A percentile compares a stretch with the other conserved stretches of the same genome.
Conservation (phyloP, 2,888 invertebrate species). For the Elaeidobius kamerunicus region DNA sequence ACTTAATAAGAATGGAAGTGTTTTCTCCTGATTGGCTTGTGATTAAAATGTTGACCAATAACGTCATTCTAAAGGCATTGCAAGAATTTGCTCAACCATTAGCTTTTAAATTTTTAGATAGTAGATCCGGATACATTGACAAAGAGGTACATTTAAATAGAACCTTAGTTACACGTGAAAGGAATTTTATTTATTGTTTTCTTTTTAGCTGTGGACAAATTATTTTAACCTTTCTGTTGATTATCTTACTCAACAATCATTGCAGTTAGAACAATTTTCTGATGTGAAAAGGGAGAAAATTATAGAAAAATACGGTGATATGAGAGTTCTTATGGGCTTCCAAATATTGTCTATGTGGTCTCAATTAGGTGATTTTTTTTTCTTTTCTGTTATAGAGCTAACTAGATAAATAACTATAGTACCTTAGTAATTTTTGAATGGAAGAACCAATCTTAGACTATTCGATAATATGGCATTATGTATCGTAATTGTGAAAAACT, state of each 20-base stretch:
- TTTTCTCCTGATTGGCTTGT: conserved; percentile 91
- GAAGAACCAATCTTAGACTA: no score
- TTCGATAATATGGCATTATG: no score
- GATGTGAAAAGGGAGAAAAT: conserved; percentile 75
- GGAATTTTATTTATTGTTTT: no score
- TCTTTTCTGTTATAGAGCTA: no score
- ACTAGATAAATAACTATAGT: no score
- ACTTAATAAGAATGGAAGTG: conserved; percentile 74
- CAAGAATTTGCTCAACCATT: conserved; percentile 87
- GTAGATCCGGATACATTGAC: conserved; percentile 70
- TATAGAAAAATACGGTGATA: conserved; percentile 78
- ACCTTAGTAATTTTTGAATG: no score
- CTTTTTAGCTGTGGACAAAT: conserved; percentile 59
- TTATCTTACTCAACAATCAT: conserved; percentile 74
- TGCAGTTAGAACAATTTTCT: conserved; percentile 80
- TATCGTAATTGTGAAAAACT: no score
- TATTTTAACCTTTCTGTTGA: conserved; percentile 79
- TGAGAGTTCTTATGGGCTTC: conserved; percentile 90
- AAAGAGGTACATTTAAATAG: conserved; percentile 57
- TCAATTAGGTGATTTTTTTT: conserved; percentile 71
- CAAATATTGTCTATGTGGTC: conserved; percentile 92
- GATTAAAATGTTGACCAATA: conserved; percentile 84
- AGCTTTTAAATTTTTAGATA: conserved; percentile 75
- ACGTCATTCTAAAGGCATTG: conserved; percentile 77
- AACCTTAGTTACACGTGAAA: background rate